Evolutionary conservation across 2,113 vertebrate species (phyloP), one percentile per base, ranked within the genome.

Genomic region (Anser cygnoides): DNA sequence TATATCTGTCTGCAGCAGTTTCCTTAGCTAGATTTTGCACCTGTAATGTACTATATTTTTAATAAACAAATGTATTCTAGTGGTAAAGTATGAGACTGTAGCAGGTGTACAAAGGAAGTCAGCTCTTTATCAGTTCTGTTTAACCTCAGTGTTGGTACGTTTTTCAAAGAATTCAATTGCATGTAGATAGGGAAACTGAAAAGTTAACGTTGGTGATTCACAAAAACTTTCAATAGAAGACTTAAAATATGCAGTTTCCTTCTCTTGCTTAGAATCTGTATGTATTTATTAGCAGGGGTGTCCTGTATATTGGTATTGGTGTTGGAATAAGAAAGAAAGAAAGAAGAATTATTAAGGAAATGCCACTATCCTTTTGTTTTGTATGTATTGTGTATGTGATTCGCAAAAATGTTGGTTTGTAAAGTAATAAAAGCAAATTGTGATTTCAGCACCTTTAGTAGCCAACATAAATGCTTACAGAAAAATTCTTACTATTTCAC

Each of bases 201-300:
- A 49, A 50, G 3, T 35, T 75, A 52, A 31, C 57, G 59, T 59
- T 14, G 26, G 18, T 65, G 9, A 4, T 23, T 87, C 22, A 19
- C 72, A 28, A 89, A 67, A 89, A 68, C 57, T 54, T 78, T 12
- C 26, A 92, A 16, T 59, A 46, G 13, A 84, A 73, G 6, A 31
- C 18, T 49, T 39, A 3, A 0, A 72, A 19, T 11, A 3, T 71
- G 81, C 3, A 0, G 13, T 77, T 89, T 55, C 16, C 31, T 33
- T 82, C 8, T 68, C 49, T 83, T 68, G 35, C 31, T 82, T 74
- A 31, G 11, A 73, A 6, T 75, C 35, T 21, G 0, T 66, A 11
- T 9, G 2, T 77, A 28, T 44, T 44, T 77, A 11, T 76, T 49
- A 70, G 33, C 13, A 37, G 13, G 37, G 4, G 10, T 84, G 19